Evolutionary conservation across 2,797 vertebrate genomes (phyloP), one percentile per base, ranked within the genome.

Genomic region (Malacoraja senta): DNA sequence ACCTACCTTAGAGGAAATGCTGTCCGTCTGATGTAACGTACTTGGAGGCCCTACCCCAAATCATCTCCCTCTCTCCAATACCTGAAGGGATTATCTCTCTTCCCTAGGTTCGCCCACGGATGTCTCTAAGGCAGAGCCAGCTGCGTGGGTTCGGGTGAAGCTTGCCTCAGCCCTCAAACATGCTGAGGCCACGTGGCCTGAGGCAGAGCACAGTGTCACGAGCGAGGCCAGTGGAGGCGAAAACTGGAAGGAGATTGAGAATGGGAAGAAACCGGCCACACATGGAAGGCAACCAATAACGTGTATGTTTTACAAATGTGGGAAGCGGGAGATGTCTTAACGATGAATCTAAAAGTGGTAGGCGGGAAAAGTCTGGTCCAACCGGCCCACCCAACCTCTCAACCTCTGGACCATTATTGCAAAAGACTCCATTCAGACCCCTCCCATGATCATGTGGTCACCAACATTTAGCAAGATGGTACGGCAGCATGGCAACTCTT

Each of bases 201-300:
- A 97, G 38, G 95, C 96, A 94, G 97, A 97, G 94, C 95, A 95
- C 76, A 97, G 97, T 26, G 95, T 96, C 58, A 97, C 97, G 91
- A 97, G 97, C 79, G 97, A 98, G 94, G 94, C 93, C 26, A 65
- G 80, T 32, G 63, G 7, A 17, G 71, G 93, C 8, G 93, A 93
- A 93, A 77, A 38, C 53, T 24, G 93, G 58, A 58, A 78, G 68
- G 71, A 76, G 38, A 76, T 38, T 44, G 90, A 76, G 26, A 26
- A 58, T n/a, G 90, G 7, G n/a, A 17, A 53, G 71, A 92, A 53
- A 44, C 44, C 1, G 10, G 12, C 9, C 29, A 12, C 35, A 17
- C 38, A 53, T 3, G 38, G 44, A 53, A 26, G 71, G 38, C 29
- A 71, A 32, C 32, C 74, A 44, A n/a, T 17, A 44, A 92, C 68